phyloP scores from a whole-genome alignment of 2,113 vertebrate genomes.

The Phyllostomus hastatus region DNA sequence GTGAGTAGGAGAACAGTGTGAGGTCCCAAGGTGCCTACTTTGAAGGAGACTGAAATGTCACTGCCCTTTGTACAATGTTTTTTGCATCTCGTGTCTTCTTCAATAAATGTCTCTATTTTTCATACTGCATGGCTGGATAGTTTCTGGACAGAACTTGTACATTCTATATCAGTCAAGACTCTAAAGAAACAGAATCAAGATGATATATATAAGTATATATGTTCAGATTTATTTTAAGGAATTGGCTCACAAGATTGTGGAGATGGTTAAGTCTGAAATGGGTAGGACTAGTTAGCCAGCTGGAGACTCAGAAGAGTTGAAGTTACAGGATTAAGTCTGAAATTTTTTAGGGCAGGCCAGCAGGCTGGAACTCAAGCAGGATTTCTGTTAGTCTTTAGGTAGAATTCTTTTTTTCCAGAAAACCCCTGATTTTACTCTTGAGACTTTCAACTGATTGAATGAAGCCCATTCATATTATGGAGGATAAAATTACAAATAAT shows the following conservation, averaged over 20 bases:
- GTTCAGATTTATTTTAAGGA: neutral
- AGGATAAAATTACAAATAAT: neutral
- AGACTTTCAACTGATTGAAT: neutral
- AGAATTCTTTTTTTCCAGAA: slow-evolving; percentile 12
- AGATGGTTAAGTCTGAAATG: neutral
- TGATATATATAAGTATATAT: neutral
- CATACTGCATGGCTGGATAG: too few species aligned
- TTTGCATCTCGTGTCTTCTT: too few species aligned
- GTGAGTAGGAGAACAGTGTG: too few species aligned
- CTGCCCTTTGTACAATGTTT: too few species aligned
- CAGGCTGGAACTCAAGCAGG: neutral
- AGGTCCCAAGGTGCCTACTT: too few species aligned
- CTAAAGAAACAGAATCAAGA: neutral
- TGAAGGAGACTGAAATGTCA: too few species aligned
- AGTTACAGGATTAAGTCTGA: neutral
- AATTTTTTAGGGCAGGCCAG: neutral
- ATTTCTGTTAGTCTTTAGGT: neutral
- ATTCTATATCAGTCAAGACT: neutral
- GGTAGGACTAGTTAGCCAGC: neutral
- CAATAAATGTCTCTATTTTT: too few species aligned
- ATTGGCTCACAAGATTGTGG: neutral
- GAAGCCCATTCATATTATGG: neutral
- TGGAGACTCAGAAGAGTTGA: neutral
- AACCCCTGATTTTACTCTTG: neutral
- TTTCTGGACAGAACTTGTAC: neutral